These are phyloP conservation scores for Orycteropus afer DNA, from an alignment of 2,113 vertebrate genomes.

Conservation along the genomic window DNA sequence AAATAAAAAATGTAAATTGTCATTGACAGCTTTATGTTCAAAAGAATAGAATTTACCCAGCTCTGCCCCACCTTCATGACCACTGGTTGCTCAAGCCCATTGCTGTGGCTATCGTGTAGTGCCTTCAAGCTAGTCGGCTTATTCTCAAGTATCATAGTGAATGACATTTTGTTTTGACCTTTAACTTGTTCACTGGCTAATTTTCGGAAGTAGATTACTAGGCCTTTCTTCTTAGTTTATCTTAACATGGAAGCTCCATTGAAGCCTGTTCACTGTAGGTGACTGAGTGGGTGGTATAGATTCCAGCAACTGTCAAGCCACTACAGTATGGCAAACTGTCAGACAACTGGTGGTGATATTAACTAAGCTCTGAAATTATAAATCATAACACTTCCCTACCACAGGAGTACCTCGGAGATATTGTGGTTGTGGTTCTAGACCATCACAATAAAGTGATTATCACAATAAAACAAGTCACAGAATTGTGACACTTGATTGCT, in stretches of 20 bases:
- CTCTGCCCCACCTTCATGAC: neutral
- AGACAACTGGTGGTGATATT: neutral
- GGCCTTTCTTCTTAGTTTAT: neutral
- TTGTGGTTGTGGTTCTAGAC: too few species aligned
- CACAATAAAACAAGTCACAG: too few species aligned
- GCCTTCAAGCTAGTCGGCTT: neutral
- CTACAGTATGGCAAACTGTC: neutral
- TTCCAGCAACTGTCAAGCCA: neutral
- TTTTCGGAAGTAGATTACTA: neutral
- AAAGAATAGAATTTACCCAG: neutral
- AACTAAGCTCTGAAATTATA: neutral
- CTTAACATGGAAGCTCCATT: neutral
- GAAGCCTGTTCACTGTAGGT: neutral
- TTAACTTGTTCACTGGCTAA: neutral
- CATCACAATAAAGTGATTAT: too few species aligned
- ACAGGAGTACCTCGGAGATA: too few species aligned
- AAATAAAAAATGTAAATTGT: neutral
- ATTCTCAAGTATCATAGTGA: neutral
- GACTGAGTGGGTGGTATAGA: neutral
- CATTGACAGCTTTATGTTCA: neutral
- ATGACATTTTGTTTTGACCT: neutral
- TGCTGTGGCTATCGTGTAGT: neutral
- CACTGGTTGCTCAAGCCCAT: neutral
- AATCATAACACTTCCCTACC: neutral
- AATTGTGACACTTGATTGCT: too few species aligned